phyloP scores from a whole-genome alignment of 2,113 vertebrate genomes.

The Furnarius figulus region DNA sequence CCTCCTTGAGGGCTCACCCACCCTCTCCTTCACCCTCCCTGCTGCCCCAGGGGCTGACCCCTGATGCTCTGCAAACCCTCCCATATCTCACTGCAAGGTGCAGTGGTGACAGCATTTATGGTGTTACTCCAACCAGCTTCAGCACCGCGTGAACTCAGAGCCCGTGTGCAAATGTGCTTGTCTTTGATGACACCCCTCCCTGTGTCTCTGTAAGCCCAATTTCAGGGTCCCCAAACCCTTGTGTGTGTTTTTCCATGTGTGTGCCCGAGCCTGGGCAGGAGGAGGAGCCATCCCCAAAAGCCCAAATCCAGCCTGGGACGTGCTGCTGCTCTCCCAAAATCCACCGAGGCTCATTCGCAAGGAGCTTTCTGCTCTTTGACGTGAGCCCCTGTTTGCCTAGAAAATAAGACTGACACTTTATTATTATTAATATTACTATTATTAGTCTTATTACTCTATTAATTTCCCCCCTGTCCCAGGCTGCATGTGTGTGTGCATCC shows the following conservation, averaged over 20 bases:
- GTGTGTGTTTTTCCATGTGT: fast-evolving
- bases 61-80: not conserved
- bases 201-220: not conserved
- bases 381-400: not conserved
- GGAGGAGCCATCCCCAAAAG: fast-evolving
- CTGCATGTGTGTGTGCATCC: not conserved
- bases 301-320: not conserved
- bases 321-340: not conserved
- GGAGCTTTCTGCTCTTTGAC: not conserved
- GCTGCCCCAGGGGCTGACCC: not conserved
- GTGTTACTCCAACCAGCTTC: not conserved
- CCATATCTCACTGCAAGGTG: fast-evolving
- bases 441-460: not conserved
- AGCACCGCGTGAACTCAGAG: not conserved
- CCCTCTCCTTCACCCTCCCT: fast-evolving
- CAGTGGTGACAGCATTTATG: fast-evolving
- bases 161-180: not conserved
- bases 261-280: not conserved
- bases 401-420: fast-evolving
- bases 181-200: not conserved
- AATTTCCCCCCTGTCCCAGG: not conserved
- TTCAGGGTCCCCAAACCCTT: not conserved
- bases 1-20: not conserved
- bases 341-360: fast-evolving
- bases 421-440: too few species aligned